These are phyloP conservation scores for Idaea biselata DNA, from an alignment of 2,888 invertebrate genomes.

Conservation along the genomic window DNA sequence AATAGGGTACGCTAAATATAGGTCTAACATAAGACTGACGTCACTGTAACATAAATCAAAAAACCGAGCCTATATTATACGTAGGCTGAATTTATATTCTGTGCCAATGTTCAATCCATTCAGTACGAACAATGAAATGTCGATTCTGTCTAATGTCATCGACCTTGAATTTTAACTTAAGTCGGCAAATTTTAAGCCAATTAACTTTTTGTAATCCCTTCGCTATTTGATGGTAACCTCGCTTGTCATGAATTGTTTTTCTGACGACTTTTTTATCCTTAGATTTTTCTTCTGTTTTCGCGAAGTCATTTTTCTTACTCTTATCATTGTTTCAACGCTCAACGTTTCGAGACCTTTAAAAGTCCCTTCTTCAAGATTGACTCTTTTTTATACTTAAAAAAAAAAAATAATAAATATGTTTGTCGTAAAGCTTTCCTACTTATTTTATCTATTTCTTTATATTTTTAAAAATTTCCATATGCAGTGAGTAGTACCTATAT, in stretches of 20 bases:
- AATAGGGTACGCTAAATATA: background rate
- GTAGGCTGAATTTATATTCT: background rate
- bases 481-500: too few relatives aligned
- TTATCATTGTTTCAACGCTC: conserved; percentile 8
- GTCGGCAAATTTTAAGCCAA: conserved; percentile 29
- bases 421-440: too few relatives aligned
- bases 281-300: too few relatives aligned
- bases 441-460: too few relatives aligned
- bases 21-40: background rate
- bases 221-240: conserved; percentile 19
- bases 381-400: too few relatives aligned
- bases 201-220: conserved; percentile 30
- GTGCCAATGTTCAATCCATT: background rate
- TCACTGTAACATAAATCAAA: background rate
- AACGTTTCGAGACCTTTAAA: too few relatives aligned
- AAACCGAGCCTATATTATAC: background rate
- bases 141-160: conserved; percentile 13
- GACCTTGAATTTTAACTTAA: conserved; percentile 24
- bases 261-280: conserved; percentile 4
- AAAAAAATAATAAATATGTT: too few relatives aligned
- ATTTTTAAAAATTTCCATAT: too few relatives aligned
- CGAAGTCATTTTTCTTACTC: conserved; percentile 24
- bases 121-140: background rate
- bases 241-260: conserved; percentile 9
- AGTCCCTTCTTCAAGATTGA: too few relatives aligned